Conservation (phyloP, 2,888 invertebrate species). For the Stictocephala bisonia region DNA sequence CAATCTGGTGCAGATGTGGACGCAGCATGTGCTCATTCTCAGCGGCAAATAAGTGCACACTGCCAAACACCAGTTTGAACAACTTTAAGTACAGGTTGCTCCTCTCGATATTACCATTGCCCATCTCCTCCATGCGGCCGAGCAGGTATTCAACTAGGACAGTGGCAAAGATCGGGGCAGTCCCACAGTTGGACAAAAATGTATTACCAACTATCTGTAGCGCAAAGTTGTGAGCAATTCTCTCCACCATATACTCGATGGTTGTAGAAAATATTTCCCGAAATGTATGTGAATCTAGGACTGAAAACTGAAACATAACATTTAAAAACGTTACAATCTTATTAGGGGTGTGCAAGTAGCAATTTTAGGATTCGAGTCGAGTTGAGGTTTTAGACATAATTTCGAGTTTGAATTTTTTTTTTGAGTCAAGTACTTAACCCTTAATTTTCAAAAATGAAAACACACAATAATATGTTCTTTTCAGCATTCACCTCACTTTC, state of each 20-base stretch:
- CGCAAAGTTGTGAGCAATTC: constrained; percentile 93
- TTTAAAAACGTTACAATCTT: no score
- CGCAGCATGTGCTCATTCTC: constrained; percentile 98
- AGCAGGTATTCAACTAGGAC: constrained; percentile 95
- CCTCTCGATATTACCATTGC: constrained; percentile 86
- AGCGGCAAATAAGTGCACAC: constrained; percentile 93
- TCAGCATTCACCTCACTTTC: no score
- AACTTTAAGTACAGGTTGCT: constrained; percentile 93
- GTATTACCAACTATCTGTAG: constrained; percentile 96
- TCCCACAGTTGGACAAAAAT: constrained; percentile 91
- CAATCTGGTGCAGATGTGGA: constrained; percentile 96
- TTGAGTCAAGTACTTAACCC: no score
- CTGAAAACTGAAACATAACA: constrained; percentile 83
- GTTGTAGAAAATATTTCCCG: constrained; percentile 96
- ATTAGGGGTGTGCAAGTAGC: no score
- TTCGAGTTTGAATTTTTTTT: no score
- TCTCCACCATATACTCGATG: constrained; percentile 94
- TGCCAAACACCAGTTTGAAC: constrained; percentile 97
- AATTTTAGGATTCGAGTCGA: no score
- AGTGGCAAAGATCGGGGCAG: constrained; percentile 95
- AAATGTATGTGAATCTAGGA: constrained; percentile 96
- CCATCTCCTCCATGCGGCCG: constrained; percentile 97
- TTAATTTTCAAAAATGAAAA: no score
- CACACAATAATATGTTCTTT: no score
- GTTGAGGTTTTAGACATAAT: no score